phyloP scores from a whole-genome alignment of 2,888 invertebrate genomes.

The Shargacucullia verbasci region DNA sequence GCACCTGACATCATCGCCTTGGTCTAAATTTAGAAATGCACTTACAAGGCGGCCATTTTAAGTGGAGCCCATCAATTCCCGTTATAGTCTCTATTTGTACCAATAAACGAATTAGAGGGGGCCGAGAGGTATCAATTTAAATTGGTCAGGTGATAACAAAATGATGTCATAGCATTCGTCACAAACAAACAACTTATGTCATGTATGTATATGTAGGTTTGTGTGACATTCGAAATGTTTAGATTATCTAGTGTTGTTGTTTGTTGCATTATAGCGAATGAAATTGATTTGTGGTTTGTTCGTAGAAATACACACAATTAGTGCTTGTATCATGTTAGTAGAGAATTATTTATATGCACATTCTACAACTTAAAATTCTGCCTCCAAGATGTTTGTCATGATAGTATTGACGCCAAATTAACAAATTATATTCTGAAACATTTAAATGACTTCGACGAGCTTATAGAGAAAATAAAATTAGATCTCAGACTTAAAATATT shows the following conservation, averaged over 20 bases:
- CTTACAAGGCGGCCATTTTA: conserved; percentile 61
- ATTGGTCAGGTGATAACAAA: conserved; percentile 67
- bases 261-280: conserved; percentile 18
- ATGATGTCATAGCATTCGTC: conserved; percentile 76
- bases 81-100: conserved; percentile 59
- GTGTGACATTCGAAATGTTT: conserved; percentile 54
- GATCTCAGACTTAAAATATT: no score
- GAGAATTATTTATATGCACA: no score
- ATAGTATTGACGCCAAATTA: no score
- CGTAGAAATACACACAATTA: neutral
- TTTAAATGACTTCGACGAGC: no score
- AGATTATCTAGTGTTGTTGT: conserved; percentile 38
- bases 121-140: conserved; percentile 61
- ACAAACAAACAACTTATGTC: conserved; percentile 62
- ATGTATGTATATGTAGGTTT: conserved; percentile 60
- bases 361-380: no score
- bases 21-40: conserved; percentile 83
- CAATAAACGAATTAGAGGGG: conserved; percentile 55
- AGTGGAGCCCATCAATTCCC: conserved; percentile 62
- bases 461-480: no score
- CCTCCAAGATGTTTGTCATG: no score
- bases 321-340: neutral
- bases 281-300: conserved; percentile 12
- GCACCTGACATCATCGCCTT: conserved; percentile 77
- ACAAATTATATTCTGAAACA: no score